Conservation (phyloP, 1,140 invertebrate genomes). For the Bombus fervidus region DNA sequence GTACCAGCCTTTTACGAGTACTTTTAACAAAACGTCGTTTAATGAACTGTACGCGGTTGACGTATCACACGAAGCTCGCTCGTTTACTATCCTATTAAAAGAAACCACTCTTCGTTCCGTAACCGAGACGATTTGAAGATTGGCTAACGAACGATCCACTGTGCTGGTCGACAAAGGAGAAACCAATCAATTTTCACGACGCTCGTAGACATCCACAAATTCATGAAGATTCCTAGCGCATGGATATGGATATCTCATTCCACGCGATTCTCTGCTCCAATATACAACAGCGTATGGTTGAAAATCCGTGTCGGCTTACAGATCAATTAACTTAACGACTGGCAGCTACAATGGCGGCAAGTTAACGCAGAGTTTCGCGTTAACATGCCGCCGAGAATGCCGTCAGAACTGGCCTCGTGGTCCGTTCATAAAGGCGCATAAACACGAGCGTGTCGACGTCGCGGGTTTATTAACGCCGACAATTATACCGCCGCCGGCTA, state of each 20-base stretch:
- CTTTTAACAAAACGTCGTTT: conserved; percentile 38
- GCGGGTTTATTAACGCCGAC: conserved; percentile 74
- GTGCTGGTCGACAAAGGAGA: background rate
- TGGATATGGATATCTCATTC: background rate
- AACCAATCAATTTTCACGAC: background rate
- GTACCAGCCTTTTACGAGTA: conserved; percentile 4
- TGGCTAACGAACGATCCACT: conserved; percentile 10
- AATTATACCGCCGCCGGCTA: conserved; percentile 70
- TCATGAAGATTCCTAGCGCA: background rate
- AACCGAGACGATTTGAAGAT: background rate
- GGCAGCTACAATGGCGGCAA: conserved; percentile 45
- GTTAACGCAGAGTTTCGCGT: conserved; percentile 53
- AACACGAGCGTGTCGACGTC: conserved; percentile 64
- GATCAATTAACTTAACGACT: conserved; percentile 74
- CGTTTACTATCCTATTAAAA: background rate
- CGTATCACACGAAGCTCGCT: background rate
- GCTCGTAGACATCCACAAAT: background rate
- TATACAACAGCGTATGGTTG: conserved; percentile 40
- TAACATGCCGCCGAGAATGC: conserved; percentile 57
- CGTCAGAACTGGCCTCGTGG: conserved; percentile 42
- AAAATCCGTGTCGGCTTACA: conserved; percentile 64
- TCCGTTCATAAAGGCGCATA: conserved; percentile 54
- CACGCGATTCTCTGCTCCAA: background rate
- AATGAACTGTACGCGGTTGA: conserved; percentile 3
- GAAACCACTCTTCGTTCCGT: background rate